Evolutionary conservation across 1,140 invertebrate species (phyloP), one percentile per base, ranked within the genome.

Genomic region (Anthonomus grandis): DNA sequence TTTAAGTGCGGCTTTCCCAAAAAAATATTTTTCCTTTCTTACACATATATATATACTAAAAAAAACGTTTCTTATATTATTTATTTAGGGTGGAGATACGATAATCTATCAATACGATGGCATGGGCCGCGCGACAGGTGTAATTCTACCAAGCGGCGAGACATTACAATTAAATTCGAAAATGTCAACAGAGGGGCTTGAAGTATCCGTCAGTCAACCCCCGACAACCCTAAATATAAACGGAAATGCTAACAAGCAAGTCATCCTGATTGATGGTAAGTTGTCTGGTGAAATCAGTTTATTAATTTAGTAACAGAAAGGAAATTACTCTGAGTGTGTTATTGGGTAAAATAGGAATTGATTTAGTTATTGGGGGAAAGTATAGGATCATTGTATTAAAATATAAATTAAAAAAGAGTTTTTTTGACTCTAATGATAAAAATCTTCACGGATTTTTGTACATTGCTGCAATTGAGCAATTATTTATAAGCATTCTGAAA

Each of bases 41-140:
- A n/a, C 31, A 34, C 13, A 10, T 13, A 34, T 34, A 13, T 34
- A 12, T 34, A 34, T 34, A 10, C 13, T 34, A 12, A 34, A 34
- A 34, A 1, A 12, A 34, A 34, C 13, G 2, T 34, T 34, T 10
- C 13, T 34, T 34, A 34, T 2, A 13, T 42, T 4, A 17, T 42
- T 45, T 12, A 75, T 80, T 36, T 64, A 86, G 85, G 87, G 87
- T 56, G 85, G 86, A n/a, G 84, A 92, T 72, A 91, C 90, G 0
- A 92, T 87, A 56, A 86, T 94, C 52, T 96, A 95, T 69, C 86
- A 89, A 66, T 96, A 95, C 64, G 90, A 95, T 64, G 82, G 84
- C 68, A 81, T 92, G 46, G 93, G 93, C 4, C 80, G 93, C 22
- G 84, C 94, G 4, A 86, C 84, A 0, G 84, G 87, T 63, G 86